Conservation (phyloP, 2,797 vertebrate genomes). For the Ciconia nigra region DNA sequence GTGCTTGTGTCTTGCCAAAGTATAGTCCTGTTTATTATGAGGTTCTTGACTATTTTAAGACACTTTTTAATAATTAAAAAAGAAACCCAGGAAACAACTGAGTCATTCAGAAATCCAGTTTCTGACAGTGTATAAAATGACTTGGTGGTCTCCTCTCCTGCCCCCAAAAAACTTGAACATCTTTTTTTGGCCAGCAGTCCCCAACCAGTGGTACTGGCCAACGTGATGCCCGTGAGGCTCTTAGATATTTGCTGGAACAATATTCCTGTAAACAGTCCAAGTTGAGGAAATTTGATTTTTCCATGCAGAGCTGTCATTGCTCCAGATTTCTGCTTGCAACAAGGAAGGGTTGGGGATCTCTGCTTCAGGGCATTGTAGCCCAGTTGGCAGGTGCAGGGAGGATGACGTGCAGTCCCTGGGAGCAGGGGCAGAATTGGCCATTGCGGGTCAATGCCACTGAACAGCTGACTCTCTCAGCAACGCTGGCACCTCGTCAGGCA, state of each 20-base stretch:
- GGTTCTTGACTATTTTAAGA: neutral
- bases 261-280: neutral
- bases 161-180: neutral
- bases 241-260: neutral
- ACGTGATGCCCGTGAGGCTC: accelerated
- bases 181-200: neutral
- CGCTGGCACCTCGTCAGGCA: neutral
- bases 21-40: neutral
- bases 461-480: neutral
- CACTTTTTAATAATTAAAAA: neutral
- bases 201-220: neutral
- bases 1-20: neutral
- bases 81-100: neutral
- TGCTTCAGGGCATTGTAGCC: neutral
- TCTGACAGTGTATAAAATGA: neutral
- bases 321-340: neutral
- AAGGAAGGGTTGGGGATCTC: neutral
- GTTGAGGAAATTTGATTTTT: neutral
- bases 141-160: neutral
- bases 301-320: neutral
- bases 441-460: accelerated
- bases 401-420: accelerated
- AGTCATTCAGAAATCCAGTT: neutral
- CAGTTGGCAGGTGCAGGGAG: neutral
- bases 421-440: neutral